Base-by-base conservation (phyloP, 1,140 invertebrate species). In the Eufriesea mexicana region DNA sequence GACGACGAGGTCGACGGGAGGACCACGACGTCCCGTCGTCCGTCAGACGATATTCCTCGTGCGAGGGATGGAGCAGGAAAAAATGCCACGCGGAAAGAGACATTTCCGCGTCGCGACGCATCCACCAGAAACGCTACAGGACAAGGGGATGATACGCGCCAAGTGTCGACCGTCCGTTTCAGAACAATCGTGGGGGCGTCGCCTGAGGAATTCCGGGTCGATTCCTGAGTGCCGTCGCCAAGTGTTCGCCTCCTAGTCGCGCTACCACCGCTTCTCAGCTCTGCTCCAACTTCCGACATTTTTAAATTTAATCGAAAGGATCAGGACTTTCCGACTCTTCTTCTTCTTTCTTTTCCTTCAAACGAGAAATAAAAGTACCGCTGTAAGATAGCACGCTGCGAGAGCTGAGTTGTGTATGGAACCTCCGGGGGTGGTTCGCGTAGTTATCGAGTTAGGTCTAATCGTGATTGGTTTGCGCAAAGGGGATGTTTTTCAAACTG, bases 171-270 rank as follows among this genome's bases (percentile, higher is more conserved):
- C 23, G 62, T 45, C 14, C 51, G 35, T 78, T 78, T 6, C 51
- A 68, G 64, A 51, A 57, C 51, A 23, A 68, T 78, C 64, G 35
- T 6, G 64, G n/a, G 64, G 42, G 64, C 49, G 76, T 68, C n/a
- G 64, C 28, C 35, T 57, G 35, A 47, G 76, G 25, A 57, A 45
- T 55, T 68, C n/a, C 49, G n/a, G 45, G 2, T 49, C 59, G 59
- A 61, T 75, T 14, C n/a, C 47, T 49, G 51, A 16, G 25, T 16
- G 12, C 25, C 18, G 42, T 14, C 55, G 14, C 10, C 20, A 12
- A 57, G 8, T 57, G n/a, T n/a, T n/a, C n/a, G n/a, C n/a, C n/a
- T n/a, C n/a, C n/a, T n/a, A n/a, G n/a, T n/a, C n/a, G n/a, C n/a
- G n/a, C n/a, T n/a, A n/a, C n/a, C n/a, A n/a, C n/a, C n/a, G n/a